A percentile compares a stretch with the other conserved stretches of the same genome.
Evolutionary conservation across 2,113 vertebrate genomes (phyloP).

Genomic region (Hucho hucho): DNA sequence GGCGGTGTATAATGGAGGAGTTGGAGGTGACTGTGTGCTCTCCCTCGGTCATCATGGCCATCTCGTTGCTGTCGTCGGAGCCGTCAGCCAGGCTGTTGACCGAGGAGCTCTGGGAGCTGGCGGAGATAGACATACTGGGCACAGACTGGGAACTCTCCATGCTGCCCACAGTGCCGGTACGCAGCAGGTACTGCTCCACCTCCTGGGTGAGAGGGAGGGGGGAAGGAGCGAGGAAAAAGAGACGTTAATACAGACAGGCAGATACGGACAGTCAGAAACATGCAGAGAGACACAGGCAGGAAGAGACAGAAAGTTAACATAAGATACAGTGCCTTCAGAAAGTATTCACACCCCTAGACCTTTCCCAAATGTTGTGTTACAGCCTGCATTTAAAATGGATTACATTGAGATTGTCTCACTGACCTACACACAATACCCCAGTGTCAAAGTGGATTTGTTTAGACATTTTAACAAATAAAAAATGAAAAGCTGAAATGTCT

Average conservation of each 20-base stretch:
- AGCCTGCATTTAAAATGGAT: too few relatives aligned
- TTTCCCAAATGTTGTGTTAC: too few relatives aligned
- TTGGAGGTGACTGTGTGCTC: constrained; percentile 91
- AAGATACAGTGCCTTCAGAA: too few relatives aligned
- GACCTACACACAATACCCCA: too few relatives aligned
- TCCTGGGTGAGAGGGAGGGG: constrained; percentile 67
- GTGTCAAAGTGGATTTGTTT: too few relatives aligned
- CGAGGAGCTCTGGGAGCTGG: constrained; percentile 90
- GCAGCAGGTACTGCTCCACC: constrained; percentile 84
- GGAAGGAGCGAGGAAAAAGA: background rate
- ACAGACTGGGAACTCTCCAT: constrained; percentile 92
- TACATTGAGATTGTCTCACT: too few relatives aligned
- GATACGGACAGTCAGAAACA: too few relatives aligned
- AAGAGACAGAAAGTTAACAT: background rate
- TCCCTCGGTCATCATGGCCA: constrained; percentile 94
- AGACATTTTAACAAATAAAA: too few relatives aligned
- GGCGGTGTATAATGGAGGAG: constrained; percentile 87
- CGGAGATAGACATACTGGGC: constrained; percentile 93
- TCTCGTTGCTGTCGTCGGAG: constrained; percentile 86
- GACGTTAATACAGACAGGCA: background rate
- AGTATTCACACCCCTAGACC: too few relatives aligned
- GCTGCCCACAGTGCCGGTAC: constrained; percentile 88
- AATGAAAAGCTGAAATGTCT: too few relatives aligned
- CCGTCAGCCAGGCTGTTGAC: constrained; percentile 91
- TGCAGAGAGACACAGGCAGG: too few relatives aligned